Conservation (phyloP, 2,888 invertebrate species). For the Brachyptera putata region DNA sequence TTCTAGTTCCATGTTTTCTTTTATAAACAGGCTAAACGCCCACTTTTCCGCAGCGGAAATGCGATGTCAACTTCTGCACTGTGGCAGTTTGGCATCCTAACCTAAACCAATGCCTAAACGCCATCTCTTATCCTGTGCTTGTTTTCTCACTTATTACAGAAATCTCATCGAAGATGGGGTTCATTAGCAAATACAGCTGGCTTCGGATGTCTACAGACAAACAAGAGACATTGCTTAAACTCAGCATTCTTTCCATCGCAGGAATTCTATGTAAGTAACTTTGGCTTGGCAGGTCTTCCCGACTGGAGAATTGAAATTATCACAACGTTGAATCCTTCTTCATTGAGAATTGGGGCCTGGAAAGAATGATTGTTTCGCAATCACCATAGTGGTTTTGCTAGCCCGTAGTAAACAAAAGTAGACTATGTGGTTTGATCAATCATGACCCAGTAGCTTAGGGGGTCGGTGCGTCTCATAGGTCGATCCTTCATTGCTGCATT, state of each 20-base stretch:
- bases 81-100: neutral
- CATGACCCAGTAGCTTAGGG: no score
- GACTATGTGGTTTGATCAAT: no score
- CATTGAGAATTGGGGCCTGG: no score
- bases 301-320: neutral
- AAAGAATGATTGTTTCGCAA: no score
- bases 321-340: no score
- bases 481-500: no score
- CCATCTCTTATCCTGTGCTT: neutral
- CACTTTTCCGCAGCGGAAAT: neutral
- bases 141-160: neutral
- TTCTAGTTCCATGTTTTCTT: no score
- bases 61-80: neutral
- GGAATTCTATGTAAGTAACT: slow-evolving; percentile 82
- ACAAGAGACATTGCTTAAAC: slow-evolving; percentile 76
- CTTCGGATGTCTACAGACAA: slow-evolving; percentile 62
- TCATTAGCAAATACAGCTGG: slow-evolving; percentile 43
- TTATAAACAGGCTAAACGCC: no score
- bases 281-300: no score
- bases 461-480: no score
- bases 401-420: no score
- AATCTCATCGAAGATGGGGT: slow-evolving; percentile 39
- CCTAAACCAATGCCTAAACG: neutral
- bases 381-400: no score
- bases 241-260: slow-evolving; percentile 85